Evolutionary conservation across 2,888 invertebrate genomes (phyloP), one percentile per base, ranked within the genome.

Genomic region (Nomada ferruginata): DNA sequence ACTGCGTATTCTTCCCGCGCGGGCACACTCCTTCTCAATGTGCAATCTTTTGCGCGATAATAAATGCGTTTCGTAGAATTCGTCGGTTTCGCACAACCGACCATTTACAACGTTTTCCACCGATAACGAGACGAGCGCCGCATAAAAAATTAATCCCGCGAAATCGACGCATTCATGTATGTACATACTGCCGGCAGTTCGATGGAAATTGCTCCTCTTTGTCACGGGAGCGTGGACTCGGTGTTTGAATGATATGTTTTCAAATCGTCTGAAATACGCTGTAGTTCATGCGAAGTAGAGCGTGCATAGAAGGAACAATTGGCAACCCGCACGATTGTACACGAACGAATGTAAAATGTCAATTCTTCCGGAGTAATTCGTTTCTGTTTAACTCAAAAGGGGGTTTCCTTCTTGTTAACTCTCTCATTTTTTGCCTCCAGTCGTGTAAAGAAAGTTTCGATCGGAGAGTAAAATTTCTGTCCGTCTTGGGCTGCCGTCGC

Each of bases 71-170:
- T 82, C 82, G 29, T 52, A 42, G 77, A 82, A 60, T 5, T 36
- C 44, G 57, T 29, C 74, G n/a, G 68, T 72, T 61, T 23, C 61
- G 55, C 53, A 26, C 69, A 76, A 75, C 76, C 60, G 59, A 63
- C 69, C 47, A 42, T 61, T 76, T 75, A 71, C 74, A 78, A 66
- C 65, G 47, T 11, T 80, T 76, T 61, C 64, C 74, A n/a, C 44
- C 70, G 75, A 29, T 66, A 78, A 82, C 73, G 57, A 76, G 77
- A 15, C 78, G 63, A 68, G 69, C 69, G 64, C 23, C 60, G 76
- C 68, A 76, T 79, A 85, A 85, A 87, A 83, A 87, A 85, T 87
- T 77, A 84, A 85, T 84, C 77, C 74, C 60, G 69, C 50, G 63
- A 82, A 74, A 79, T 87, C 87, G 77, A 66, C 74, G 78, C 73